These are phyloP conservation scores for Solenodon paradoxus DNA, from an alignment of 2,113 vertebrate species.

Conservation along the genomic window DNA sequence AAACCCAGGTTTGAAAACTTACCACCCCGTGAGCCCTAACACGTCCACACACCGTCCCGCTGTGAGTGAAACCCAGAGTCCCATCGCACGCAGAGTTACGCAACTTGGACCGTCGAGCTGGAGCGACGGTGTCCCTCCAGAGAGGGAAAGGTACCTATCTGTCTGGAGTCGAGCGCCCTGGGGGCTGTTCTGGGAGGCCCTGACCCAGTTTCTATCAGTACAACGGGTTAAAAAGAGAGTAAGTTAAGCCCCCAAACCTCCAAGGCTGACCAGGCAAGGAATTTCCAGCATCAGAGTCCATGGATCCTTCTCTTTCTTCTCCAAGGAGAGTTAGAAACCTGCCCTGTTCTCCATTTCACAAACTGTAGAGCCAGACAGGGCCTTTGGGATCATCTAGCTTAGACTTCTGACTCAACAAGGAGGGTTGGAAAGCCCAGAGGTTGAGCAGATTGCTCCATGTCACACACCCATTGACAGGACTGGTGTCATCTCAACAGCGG, in stretches of 20 bases:
- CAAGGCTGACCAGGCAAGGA: not conserved
- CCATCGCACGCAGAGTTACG: not conserved
- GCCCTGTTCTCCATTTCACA: not conserved
- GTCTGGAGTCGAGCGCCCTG: too few relatives aligned
- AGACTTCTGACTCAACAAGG: not conserved
- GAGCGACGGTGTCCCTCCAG: not conserved
- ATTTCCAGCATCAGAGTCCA: fast-evolving
- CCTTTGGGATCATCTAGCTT: not conserved
- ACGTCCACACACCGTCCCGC: not conserved
- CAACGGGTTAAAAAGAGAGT: not conserved
- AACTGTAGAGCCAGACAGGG: not conserved
- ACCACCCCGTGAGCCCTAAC: too few relatives aligned
- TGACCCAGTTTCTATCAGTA: not conserved
- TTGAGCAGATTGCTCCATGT: not conserved
- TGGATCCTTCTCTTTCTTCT: not conserved
- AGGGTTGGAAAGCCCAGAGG: not conserved
- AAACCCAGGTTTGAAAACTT: not conserved
- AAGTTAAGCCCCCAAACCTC: not conserved
- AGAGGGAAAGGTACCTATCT: not conserved
- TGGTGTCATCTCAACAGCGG: not conserved
- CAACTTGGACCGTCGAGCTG: not conserved
- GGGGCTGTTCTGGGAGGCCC: not conserved
- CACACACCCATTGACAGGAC: not conserved
- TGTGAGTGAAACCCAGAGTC: not conserved
- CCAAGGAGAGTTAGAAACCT: not conserved